These are phyloP conservation scores for Hydrochoerus hydrochaeris DNA, from an alignment of 2,113 vertebrate genomes.

Conservation along the genomic window DNA sequence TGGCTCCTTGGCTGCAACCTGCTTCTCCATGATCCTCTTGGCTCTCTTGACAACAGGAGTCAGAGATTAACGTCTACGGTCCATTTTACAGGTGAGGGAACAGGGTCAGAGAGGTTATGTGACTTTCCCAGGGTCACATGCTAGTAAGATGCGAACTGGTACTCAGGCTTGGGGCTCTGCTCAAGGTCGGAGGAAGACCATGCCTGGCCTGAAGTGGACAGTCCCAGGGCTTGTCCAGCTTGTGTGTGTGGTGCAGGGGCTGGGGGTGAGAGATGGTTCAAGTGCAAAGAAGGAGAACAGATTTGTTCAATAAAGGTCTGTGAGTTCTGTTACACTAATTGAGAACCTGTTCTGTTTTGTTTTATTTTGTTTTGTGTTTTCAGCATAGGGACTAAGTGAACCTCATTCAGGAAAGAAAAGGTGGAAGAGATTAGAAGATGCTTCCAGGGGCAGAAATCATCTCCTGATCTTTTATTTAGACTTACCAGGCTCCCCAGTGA, in stretches of 20 bases:
- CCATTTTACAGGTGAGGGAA: neutral
- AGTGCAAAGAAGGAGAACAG: neutral
- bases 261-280: neutral
- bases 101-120: neutral
- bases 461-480: neutral
- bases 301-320: neutral
- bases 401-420: neutral
- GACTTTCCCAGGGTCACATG: neutral
- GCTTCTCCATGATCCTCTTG: fast-evolving
- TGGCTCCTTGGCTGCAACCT: neutral
- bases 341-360: neutral
- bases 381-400: neutral
- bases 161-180: neutral
- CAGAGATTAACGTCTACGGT: neutral
- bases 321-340: neutral
- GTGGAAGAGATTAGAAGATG: neutral
- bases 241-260: neutral
- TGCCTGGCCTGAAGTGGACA: fast-evolving
- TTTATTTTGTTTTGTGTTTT: neutral
- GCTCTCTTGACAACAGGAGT: neutral
- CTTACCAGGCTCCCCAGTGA: neutral
- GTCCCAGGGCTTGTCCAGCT: neutral
- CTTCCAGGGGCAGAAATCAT: neutral
- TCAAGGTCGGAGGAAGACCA: neutral
- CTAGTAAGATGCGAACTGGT: neutral